Percentiles rank a stretch among this genome's conserved stretches.
phyloP scores from a whole-genome alignment of 2,888 invertebrate genomes.

The Baccha elongata region DNA sequence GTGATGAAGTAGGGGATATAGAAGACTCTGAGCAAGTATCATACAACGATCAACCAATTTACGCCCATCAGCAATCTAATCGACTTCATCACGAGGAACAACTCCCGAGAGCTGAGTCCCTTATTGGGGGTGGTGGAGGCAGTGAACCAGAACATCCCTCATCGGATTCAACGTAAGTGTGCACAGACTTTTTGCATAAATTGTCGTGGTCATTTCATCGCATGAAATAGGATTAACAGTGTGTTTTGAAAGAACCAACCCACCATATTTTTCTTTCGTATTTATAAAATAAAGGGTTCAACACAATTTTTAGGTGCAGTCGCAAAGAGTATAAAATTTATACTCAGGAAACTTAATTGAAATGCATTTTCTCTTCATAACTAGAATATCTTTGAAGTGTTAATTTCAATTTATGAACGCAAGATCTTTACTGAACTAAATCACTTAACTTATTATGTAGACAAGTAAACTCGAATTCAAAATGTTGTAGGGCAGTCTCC shows the following conservation, averaged over 20 bases:
- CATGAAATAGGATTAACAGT: constrained; percentile 17
- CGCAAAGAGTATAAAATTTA: no score
- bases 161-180: constrained; percentile 81
- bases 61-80: constrained; percentile 80
- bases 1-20: constrained; percentile 76
- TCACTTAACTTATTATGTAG: no score
- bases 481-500: no score
- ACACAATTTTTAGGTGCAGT: no score
- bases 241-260: not conserved
- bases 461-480: no score
- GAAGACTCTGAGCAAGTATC: constrained; percentile 76
- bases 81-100: constrained; percentile 80
- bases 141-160: constrained; percentile 77
- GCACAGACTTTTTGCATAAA: constrained; percentile 22
- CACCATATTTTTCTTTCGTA: no score
- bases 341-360: no score
- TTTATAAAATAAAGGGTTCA: no score
- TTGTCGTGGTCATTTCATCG: constrained; percentile 39
- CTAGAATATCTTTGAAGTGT: no score
- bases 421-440: no score
- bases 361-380: no score
- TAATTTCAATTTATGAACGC: no score
- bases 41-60: constrained; percentile 80
- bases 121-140: constrained; percentile 77
- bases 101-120: constrained; percentile 79